Evolutionary conservation across 2,113 vertebrate genomes (phyloP).

Genomic region (Nettapus auritus): DNA sequence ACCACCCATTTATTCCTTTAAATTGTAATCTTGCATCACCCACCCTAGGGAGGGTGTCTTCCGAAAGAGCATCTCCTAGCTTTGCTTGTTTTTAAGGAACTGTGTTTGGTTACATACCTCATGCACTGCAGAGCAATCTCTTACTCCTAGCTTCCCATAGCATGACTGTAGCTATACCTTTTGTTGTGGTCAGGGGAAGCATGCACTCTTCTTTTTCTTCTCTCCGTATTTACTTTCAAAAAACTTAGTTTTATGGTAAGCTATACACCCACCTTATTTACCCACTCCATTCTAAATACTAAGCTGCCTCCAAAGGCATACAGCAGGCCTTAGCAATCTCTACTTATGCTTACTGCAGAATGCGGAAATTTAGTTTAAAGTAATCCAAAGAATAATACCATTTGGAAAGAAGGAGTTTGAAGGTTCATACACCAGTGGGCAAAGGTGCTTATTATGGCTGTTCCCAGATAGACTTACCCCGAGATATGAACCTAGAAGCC

Average conservation of each 20-base stretch:
- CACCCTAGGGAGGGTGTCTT: not conserved
- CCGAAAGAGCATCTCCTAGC: not conserved
- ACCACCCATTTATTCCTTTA: not conserved
- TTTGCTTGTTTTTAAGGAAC: not conserved
- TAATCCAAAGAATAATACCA: not conserved
- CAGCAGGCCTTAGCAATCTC: not conserved
- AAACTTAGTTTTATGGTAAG: not conserved
- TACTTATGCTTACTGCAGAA: not conserved
- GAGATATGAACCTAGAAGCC: not conserved
- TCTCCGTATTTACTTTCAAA: not conserved
- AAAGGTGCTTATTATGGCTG: not conserved
- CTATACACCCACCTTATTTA: not conserved
- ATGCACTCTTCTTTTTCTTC: not conserved
- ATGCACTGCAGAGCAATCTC: not conserved
- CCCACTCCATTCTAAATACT: not conserved
- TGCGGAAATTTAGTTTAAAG: not conserved
- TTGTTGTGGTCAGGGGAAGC: conserved; percentile 15
- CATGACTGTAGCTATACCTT: not conserved
- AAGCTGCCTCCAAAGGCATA: not conserved
- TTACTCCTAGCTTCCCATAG: not conserved
- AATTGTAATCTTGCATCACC: not conserved
- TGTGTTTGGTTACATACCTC: not conserved
- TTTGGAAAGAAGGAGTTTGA: not conserved
- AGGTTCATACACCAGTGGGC: not conserved
- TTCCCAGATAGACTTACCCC: not conserved